These are phyloP conservation scores for Apantesis nais DNA, from an alignment of 2,888 invertebrate species.

Conservation along the genomic window DNA sequence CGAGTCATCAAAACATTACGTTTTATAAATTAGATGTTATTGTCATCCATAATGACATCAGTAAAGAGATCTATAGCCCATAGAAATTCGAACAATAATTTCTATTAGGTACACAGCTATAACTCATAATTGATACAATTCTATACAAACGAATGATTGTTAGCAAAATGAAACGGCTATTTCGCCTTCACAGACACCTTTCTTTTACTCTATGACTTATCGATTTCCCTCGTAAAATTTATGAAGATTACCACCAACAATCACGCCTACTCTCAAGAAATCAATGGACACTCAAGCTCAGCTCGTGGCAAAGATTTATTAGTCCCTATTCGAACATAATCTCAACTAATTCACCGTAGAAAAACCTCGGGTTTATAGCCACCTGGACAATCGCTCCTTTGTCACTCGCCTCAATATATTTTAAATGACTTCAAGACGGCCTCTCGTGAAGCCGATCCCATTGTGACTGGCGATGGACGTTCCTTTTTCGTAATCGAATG, in stretches of 20 bases:
- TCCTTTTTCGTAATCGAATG: slow-evolving; percentile 70
- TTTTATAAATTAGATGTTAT: slow-evolving; percentile 27
- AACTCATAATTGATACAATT: slow-evolving; percentile 60
- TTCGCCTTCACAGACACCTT: slow-evolving; percentile 53
- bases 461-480: slow-evolving; percentile 76
- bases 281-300: slow-evolving; percentile 72
- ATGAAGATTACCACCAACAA: slow-evolving; percentile 78
- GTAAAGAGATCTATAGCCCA: slow-evolving; percentile 25
- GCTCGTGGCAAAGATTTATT: slow-evolving; percentile 77
- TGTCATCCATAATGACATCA: slow-evolving; percentile 16
- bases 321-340: slow-evolving; percentile 79
- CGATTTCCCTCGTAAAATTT: slow-evolving; percentile 73
- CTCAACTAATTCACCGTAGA: slow-evolving; percentile 83
- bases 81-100: slow-evolving; percentile 48
- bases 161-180: slow-evolving; percentile 57
- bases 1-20: not conserved
- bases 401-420: slow-evolving; percentile 80
- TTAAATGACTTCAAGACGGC: slow-evolving; percentile 79
- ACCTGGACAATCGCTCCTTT: slow-evolving; percentile 77
- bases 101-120: slow-evolving; percentile 51
- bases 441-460: slow-evolving; percentile 67
- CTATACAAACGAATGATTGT: slow-evolving; percentile 62
- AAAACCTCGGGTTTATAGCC: slow-evolving; percentile 77
- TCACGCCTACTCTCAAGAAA: slow-evolving; percentile 75
- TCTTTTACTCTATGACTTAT: slow-evolving; percentile 60